These are phyloP conservation scores for Cephalotes varians DNA, from an alignment of 2,888 invertebrate species.

Conservation along the genomic window DNA sequence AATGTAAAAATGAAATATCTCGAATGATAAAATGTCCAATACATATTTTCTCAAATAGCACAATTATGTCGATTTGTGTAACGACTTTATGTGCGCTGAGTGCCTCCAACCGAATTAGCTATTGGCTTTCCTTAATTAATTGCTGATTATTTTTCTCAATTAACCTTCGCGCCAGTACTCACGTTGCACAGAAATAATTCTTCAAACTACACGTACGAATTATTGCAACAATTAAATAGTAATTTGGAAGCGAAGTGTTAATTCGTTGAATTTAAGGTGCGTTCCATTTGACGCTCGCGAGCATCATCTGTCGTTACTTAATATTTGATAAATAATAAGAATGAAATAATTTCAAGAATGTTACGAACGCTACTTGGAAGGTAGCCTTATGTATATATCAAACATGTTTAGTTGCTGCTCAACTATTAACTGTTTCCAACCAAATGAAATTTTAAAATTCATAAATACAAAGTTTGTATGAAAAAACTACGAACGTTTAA, in stretches of 20 bases:
- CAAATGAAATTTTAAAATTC: not conserved
- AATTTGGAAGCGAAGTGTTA: not conserved
- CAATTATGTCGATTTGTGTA: too few relatives aligned
- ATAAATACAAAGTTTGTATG: not conserved
- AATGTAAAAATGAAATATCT: too few relatives aligned
- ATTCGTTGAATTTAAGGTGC: not conserved
- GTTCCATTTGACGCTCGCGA: too few relatives aligned
- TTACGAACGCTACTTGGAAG: too few relatives aligned
- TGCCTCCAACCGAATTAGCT: too few relatives aligned
- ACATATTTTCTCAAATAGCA: too few relatives aligned
- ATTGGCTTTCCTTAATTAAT: not conserved
- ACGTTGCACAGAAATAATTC: not conserved
- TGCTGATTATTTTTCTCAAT: not conserved
- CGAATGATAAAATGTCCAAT: too few relatives aligned
- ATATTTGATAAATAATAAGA: too few relatives aligned
- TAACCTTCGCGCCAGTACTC: not conserved
- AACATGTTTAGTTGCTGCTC: not conserved
- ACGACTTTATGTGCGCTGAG: too few relatives aligned
- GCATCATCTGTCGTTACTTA: too few relatives aligned
- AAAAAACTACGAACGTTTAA: not conserved
- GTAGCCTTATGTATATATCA: not conserved
- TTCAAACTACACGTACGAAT: not conserved
- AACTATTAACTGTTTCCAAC: not conserved
- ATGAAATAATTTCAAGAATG: too few relatives aligned
- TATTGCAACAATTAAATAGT: not conserved